Evolutionary conservation across 2,888 invertebrate species (phyloP).

Genomic region (Mesochorus sp.): DNA sequence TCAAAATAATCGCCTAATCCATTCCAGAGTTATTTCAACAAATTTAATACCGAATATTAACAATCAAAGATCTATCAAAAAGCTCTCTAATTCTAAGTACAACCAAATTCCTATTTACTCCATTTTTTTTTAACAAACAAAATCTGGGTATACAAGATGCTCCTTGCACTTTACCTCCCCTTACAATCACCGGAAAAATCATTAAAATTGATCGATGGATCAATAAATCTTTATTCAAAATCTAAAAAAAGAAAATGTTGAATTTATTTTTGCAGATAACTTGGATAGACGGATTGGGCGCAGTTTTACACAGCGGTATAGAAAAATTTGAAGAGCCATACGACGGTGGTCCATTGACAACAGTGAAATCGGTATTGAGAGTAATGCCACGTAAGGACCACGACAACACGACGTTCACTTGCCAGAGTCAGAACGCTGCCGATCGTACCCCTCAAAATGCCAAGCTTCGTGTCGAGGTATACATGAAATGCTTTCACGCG

Average conservation of each 20-base stretch:
- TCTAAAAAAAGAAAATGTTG: too few species aligned
- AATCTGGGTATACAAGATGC: too few species aligned
- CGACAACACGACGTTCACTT: constrained; percentile 95
- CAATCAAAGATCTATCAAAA: too few species aligned
- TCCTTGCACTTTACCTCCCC: too few species aligned
- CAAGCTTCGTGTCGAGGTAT: constrained; percentile 91
- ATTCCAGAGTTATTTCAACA: too few species aligned
- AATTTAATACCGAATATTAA: too few species aligned
- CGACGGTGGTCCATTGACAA: constrained; percentile 91
- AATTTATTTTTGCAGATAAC: constrained; percentile 86
- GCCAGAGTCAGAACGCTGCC: constrained; percentile 96
- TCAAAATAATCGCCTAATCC: too few species aligned
- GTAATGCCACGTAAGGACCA: constrained; percentile 94
- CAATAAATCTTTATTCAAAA: background rate
- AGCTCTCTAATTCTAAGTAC: too few species aligned
- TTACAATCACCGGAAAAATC: too few species aligned
- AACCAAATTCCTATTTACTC: too few species aligned
- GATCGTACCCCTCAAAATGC: constrained; percentile 93
- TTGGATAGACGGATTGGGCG: constrained; percentile 95
- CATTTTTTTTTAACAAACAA: too few species aligned
- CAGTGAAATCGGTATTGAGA: constrained; percentile 92
- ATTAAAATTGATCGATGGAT: background rate
- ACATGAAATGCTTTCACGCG: constrained; percentile 72
- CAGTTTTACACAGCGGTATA: constrained; percentile 91
- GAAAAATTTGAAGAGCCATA: constrained; percentile 90